A percentile compares a stretch with the other conserved stretches of the same genome.
Evolutionary conservation across 2,888 invertebrate genomes (phyloP).

Genomic region (Sussaba pulchella): DNA sequence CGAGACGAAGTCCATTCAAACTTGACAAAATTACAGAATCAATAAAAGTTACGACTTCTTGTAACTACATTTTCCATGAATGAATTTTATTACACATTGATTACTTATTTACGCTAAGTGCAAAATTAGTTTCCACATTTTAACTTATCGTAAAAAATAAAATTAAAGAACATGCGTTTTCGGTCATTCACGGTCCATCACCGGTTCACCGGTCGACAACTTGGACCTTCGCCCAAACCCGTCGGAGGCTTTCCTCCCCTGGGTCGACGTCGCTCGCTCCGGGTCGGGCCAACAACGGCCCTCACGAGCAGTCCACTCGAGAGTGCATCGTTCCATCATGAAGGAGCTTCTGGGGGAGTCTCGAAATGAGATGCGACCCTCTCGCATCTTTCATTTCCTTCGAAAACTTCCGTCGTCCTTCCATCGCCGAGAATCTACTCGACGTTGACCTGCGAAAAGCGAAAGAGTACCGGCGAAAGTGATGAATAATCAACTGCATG

Average conservation of each 20-base stretch:
- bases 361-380: conserved; percentile 35
- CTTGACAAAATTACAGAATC: too few relatives aligned
- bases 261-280: conserved; percentile 41
- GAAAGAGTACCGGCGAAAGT: conserved; percentile 4
- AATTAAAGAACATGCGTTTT: too few relatives aligned
- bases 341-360: conserved; percentile 50
- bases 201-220: too few relatives aligned
- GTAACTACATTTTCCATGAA: too few relatives aligned
- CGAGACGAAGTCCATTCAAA: too few relatives aligned
- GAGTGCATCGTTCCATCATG: conserved; percentile 66
- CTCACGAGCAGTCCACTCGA: conserved; percentile 43
- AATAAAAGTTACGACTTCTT: too few relatives aligned
- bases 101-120: too few relatives aligned
- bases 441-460: not conserved
- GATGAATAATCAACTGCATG: not conserved
- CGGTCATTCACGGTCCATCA: too few relatives aligned
- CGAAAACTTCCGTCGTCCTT: conserved; percentile 6
- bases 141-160: too few relatives aligned
- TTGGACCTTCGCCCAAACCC: not conserved
- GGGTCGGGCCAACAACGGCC: conserved; percentile 39
- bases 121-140: too few relatives aligned
- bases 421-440: not conserved
- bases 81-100: too few relatives aligned
- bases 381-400: conserved; percentile 27
- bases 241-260: conserved; percentile 35